Conservation (phyloP, 2,113 vertebrate species). For the Morone saxatilis region DNA sequence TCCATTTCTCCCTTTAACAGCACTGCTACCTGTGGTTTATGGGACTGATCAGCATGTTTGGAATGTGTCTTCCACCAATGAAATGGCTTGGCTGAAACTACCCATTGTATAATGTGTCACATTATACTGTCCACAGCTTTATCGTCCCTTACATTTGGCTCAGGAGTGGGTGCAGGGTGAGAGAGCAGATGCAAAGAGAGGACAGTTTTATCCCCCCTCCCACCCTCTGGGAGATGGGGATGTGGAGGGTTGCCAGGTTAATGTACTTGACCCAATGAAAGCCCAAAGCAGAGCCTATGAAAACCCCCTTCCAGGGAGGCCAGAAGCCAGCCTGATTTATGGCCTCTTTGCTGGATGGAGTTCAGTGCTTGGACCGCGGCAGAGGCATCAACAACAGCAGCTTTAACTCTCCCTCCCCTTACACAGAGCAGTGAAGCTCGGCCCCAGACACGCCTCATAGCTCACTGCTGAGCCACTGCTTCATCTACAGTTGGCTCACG, state of each 20-base stretch:
- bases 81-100: conserved; percentile 10
- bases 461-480: conserved; percentile 66
- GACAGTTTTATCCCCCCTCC: conserved; percentile 51
- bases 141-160: conserved; percentile 47
- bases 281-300: conserved; percentile 72
- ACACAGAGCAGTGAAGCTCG: conserved; percentile 45
- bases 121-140: conserved; percentile 54
- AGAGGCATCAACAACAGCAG: conserved; percentile 46
- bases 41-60: conserved; percentile 31
- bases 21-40: conserved; percentile 28
- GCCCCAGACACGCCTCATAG: conserved; percentile 68
- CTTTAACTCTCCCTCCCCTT: conserved; percentile 48
- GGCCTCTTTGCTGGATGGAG: conserved; percentile 63
- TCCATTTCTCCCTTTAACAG: conserved; percentile 17
- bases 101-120: conserved; percentile 49
- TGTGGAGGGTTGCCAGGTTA: conserved; percentile 78
- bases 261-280: conserved; percentile 83
- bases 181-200: conserved; percentile 56
- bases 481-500: conserved; percentile 79
- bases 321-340: conserved; percentile 77
- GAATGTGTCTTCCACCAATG: conserved; percentile 8
- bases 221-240: conserved; percentile 51
- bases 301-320: conserved; percentile 66
- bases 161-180: conserved; percentile 28
- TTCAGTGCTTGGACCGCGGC: conserved; percentile 57